Evolutionary conservation across 2,113 vertebrate species (phyloP), one percentile per base, ranked within the genome.

Genomic region (Tringa solitaria): DNA sequence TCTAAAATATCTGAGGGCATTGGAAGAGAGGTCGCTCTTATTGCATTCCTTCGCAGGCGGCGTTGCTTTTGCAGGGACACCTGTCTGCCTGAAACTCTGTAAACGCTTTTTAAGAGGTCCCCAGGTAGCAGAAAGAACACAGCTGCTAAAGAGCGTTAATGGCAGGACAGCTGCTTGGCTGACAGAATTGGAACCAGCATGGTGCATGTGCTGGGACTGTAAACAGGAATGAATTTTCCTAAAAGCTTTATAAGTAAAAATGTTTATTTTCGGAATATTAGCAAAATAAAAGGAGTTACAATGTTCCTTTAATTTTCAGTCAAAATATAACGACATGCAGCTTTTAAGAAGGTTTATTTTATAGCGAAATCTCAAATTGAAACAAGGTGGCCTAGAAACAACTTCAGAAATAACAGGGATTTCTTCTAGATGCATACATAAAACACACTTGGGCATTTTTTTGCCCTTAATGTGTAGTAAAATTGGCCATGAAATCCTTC

Each of bases 171-270:
- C 97, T 98, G 98, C 93, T 97, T 97, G 98, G 98, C 98, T 97
- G 97, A 97, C 96, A 97, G 97, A 97, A 88, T 94, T 98, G 98
- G 98, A 98, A 96, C 82, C 65, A 56, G 90, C 65, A 17, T 8
- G 61, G 75, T 95, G 85, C 93, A 96, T 97, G 93, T 96, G 97
- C 90, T 80, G 79, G 53, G 84, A 74, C 63, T 96, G 96, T 98
- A 98, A 98, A 98, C 91, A 98, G 92, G 97, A 98, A 98, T 98
- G 97, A 98, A 98, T 98, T 98, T 98, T 98, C 98, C 96, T 96
- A 97, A 98, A 97, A 94, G 92, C 95, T 98, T 98, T 98, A 95
- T 87, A 96, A 98, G 96, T 97, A 96, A 98, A 97, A 98, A 97
- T 96, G 94, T 97, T 98, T 98, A 97, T 98, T 97, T 98, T 97